These are phyloP conservation scores for Atta cephalotes DNA, from an alignment of 1,140 invertebrate species.

Conservation along the genomic window DNA sequence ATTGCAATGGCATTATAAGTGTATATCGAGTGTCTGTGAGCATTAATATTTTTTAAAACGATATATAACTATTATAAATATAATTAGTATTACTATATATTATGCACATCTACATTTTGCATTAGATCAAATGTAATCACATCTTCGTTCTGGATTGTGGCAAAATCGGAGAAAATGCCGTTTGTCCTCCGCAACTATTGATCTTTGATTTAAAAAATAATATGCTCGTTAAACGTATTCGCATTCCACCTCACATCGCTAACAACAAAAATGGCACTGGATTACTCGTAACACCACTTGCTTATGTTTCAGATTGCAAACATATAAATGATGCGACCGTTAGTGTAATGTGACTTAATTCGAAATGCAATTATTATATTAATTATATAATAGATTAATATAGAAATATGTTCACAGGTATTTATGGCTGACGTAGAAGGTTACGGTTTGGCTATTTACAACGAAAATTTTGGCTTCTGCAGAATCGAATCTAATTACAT, in stretches of 20 bases:
- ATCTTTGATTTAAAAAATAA: constrained; percentile 16
- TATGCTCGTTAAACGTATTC: background rate
- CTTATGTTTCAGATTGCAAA: background rate
- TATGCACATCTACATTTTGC: background rate
- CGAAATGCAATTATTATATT: background rate
- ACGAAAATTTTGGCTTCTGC: background rate
- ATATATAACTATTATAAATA: background rate
- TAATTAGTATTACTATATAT: background rate
- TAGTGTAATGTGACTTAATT: background rate
- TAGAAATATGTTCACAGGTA: constrained; percentile 8
- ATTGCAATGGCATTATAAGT: constrained; percentile 12
- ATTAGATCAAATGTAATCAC: constrained; percentile 11
- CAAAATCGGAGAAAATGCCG: background rate
- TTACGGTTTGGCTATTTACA: background rate
- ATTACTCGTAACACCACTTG: background rate
- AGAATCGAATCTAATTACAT: constrained; percentile 29
- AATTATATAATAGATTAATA: background rate
- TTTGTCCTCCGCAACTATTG: constrained; percentile 27
- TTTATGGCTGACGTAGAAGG: constrained; percentile 22
- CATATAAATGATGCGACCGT: background rate
- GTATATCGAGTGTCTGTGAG: constrained; percentile 18
- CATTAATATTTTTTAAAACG: background rate
- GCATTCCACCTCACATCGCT: constrained; percentile 13
- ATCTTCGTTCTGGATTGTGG: constrained; percentile 30
- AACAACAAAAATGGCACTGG: constrained; percentile 6